These are phyloP conservation scores for Pentalonia nigronervosa DNA, from an alignment of 1,140 invertebrate genomes.

Conservation along the genomic window DNA sequence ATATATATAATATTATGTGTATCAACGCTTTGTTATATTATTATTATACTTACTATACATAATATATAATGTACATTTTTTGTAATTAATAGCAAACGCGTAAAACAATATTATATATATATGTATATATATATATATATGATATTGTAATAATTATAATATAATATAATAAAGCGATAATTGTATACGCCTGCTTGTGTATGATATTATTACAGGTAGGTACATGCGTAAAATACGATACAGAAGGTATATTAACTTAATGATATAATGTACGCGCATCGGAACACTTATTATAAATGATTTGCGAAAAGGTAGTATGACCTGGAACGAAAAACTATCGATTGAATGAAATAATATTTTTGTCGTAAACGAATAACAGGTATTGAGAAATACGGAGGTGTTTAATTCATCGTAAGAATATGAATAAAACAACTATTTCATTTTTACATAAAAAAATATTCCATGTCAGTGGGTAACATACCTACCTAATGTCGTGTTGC, in stretches of 20 bases:
- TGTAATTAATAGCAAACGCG: no score
- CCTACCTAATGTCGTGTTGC: neutral
- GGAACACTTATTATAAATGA: neutral
- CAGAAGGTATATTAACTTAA: neutral
- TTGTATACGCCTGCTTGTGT: neutral
- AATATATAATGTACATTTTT: no score
- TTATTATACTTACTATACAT: no score
- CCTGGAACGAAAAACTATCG: neutral
- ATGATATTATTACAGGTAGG: no score
- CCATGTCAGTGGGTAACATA: neutral
- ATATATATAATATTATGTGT: no score
- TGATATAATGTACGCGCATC: neutral
- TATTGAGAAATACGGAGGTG: neutral
- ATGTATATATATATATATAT: no score
- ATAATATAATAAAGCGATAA: neutral
- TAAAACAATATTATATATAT: no score
- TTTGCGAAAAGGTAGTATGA: neutral
- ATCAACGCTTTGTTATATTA: no score
- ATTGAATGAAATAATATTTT: neutral
- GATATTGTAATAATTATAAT: no score
- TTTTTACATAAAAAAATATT: neutral
- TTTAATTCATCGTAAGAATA: constrained; percentile 17
- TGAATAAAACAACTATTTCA: constrained; percentile 18
- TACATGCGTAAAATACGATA: neutral
- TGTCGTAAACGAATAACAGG: neutral